Evolutionary conservation across 1,140 invertebrate species (phyloP).

Genomic region (Leptinotarsa lineolata): DNA sequence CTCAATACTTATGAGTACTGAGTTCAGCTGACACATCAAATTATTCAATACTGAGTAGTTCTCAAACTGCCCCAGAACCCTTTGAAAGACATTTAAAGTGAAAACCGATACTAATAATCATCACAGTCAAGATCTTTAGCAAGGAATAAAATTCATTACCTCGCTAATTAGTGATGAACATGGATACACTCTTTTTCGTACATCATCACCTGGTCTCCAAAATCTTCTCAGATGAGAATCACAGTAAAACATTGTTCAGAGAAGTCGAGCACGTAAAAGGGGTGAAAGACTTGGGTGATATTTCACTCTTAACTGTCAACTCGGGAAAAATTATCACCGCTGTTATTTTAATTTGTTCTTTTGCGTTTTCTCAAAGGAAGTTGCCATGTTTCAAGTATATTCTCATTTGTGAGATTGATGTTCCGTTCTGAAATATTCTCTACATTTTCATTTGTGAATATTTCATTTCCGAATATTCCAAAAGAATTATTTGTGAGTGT

Average conservation of each 20-base stretch:
- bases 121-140: too few relatives aligned
- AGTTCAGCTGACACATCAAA: too few relatives aligned
- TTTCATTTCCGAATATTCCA: neutral
- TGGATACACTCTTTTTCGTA: too few relatives aligned
- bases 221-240: neutral
- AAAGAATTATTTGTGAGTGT: neutral
- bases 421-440: neutral
- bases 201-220: neutral
- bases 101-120: too few relatives aligned
- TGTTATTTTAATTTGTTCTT: constrained; percentile 7
- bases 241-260: neutral
- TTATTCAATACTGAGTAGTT: too few relatives aligned
- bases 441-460: neutral
- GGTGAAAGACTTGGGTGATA: neutral
- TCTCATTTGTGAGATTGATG: neutral
- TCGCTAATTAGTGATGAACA: too few relatives aligned
- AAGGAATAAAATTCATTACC: too few relatives aligned
- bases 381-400: constrained; percentile 2
- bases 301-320: constrained; percentile 1
- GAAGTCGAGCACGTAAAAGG: neutral
- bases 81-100: too few relatives aligned
- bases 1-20: too few relatives aligned
- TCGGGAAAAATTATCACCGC: constrained; percentile 4
- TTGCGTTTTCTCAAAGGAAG: neutral
- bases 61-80: too few relatives aligned